phyloP scores from a whole-genome alignment of 2,888 invertebrate species.

The Hymenopus coronatus region DNA sequence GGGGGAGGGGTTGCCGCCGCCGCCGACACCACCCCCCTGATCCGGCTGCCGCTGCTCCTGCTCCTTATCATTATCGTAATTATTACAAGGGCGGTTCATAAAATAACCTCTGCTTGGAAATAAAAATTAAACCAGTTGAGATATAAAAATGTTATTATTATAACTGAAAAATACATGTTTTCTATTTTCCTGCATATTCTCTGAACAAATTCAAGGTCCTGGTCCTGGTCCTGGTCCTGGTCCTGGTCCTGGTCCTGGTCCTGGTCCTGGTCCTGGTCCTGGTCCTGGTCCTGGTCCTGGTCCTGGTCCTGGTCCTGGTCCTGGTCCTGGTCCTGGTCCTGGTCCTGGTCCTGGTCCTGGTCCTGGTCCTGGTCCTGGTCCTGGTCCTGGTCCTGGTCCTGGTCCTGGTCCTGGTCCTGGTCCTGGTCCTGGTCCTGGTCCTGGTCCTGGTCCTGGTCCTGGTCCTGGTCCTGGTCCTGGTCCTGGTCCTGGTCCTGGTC shows the following conservation, averaged over 20 bases:
- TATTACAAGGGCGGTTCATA: too few relatives aligned
- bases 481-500: constrained; percentile 8
- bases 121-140: too few relatives aligned
- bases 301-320: constrained; percentile 5
- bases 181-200: too few relatives aligned
- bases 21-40: too few relatives aligned
- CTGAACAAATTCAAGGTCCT: too few relatives aligned
- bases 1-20: too few relatives aligned
- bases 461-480: constrained; percentile 5
- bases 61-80: too few relatives aligned
- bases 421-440: constrained; percentile 10
- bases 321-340: constrained; percentile 7
- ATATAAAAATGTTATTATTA: too few relatives aligned
- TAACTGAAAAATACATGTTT: too few relatives aligned
- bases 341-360: constrained; percentile 10
- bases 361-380: constrained; percentile 7
- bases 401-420: constrained; percentile 2
- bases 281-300: constrained; percentile 5
- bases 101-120: too few relatives aligned
- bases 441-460: constrained; percentile 7
- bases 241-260: constrained; percentile 7
- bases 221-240: constrained; percentile 10
- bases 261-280: constrained; percentile 4
- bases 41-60: too few relatives aligned
- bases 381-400: constrained; percentile 8